phyloP scores from a whole-genome alignment of 2,113 vertebrate species.

The Callaeas wilsoni region DNA sequence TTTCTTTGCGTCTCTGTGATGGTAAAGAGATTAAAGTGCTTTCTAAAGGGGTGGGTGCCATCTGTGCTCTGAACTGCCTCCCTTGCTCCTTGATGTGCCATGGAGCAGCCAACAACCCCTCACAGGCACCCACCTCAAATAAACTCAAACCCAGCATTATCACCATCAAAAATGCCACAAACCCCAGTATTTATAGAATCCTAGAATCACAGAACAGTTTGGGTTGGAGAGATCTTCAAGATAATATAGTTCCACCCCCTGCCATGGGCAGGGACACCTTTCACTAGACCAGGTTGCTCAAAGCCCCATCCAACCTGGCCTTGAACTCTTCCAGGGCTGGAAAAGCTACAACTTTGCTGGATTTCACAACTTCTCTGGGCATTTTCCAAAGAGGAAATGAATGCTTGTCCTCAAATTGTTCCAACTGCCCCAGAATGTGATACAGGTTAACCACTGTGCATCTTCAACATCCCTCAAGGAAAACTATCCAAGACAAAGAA shows the following conservation, averaged over 20 bases:
- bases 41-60: neutral
- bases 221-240: neutral
- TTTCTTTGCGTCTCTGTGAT: rapidly evolving
- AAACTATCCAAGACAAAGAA: neutral
- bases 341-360: neutral
- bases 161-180: neutral
- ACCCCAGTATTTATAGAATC: neutral
- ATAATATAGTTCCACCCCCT: neutral
- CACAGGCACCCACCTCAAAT: neutral
- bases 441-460: neutral
- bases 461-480: neutral
- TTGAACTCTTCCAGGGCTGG: neutral
- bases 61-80: neutral
- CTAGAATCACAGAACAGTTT: neutral
- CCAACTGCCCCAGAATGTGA: rapidly evolving
- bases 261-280: neutral
- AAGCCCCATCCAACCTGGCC: neutral
- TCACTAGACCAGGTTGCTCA: neutral
- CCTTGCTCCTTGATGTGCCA: rapidly evolving
- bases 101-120: neutral
- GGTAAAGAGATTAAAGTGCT: neutral
- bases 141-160: neutral
- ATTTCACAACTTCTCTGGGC: neutral
- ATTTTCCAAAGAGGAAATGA: neutral
- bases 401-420: neutral